Evolutionary conservation across 1,140 invertebrate genomes (phyloP).

Genomic region (Conus betulinus): DNA sequence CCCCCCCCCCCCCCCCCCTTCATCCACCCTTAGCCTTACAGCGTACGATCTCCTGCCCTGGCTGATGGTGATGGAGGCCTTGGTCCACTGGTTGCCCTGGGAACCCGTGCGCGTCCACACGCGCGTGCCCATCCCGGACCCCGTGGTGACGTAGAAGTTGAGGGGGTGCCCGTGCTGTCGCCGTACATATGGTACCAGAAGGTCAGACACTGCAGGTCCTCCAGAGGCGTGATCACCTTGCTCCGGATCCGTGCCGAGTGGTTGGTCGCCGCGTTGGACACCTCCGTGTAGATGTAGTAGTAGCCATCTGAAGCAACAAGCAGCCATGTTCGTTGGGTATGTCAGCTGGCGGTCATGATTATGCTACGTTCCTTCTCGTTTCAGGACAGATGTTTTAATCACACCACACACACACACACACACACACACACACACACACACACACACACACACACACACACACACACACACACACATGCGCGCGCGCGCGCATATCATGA

Average conservation of each 20-base stretch:
- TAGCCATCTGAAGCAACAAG: constrained; percentile 49
- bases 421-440: too few species aligned
- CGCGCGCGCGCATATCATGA: too few species aligned
- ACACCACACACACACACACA: too few species aligned
- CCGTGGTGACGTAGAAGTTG: constrained; percentile 54
- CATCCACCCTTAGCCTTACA: too few species aligned
- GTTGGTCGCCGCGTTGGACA: constrained; percentile 32
- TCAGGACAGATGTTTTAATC: background rate
- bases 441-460: too few species aligned
- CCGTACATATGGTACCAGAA: constrained; percentile 76
- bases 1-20: too few species aligned
- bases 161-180: constrained; percentile 58
- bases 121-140: constrained; percentile 48
- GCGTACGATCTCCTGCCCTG: constrained; percentile 34
- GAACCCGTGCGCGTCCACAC: constrained; percentile 65
- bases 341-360: too few species aligned
- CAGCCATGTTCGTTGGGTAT: too few species aligned
- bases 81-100: constrained; percentile 71
- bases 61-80: constrained; percentile 57
- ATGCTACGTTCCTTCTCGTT: too few species aligned
- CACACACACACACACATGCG: too few species aligned
- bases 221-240: constrained; percentile 31
- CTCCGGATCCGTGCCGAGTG: constrained; percentile 32
- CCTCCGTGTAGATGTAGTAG: constrained; percentile 60
- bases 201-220: constrained; percentile 60